Evolutionary conservation across 2,797 vertebrate species (phyloP).

Genomic region (Enteromius trimaculatus): DNA sequence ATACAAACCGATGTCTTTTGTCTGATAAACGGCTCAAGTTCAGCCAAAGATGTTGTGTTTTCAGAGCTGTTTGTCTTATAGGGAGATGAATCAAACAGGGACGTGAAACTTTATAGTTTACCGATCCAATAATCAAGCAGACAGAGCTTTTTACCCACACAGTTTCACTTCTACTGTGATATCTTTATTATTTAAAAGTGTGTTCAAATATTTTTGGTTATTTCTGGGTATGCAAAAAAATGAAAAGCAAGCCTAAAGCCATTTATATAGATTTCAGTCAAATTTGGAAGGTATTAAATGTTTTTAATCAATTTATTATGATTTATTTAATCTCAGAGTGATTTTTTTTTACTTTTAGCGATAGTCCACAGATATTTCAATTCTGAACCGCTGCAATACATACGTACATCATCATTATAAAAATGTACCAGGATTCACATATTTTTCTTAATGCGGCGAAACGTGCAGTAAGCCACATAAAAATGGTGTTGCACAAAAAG

Average conservation of each 20-base stretch:
- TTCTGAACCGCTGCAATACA: too few species aligned
- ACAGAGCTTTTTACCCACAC: not conserved
- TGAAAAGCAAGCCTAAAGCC: not conserved
- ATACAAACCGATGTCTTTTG: constrained; percentile 32
- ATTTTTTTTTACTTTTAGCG: too few species aligned
- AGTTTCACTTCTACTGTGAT: not conserved
- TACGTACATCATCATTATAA: too few species aligned
- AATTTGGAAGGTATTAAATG: not conserved
- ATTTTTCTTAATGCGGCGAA: too few species aligned
- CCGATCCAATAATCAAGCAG: not conserved
- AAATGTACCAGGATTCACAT: too few species aligned
- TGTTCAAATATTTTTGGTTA: not conserved
- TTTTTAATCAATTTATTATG: not conserved
- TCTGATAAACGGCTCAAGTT: constrained; percentile 5
- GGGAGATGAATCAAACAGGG: not conserved
- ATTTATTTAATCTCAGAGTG: not conserved
- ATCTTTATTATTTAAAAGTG: not conserved
- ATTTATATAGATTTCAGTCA: not conserved
- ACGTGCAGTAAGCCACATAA: too few species aligned
- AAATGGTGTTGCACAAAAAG: too few species aligned
- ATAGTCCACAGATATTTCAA: too few species aligned
- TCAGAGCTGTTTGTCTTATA: constrained; percentile 20
- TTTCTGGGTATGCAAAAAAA: too few species aligned
- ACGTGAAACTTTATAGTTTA: not conserved
- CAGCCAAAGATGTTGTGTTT: not conserved